Evolutionary conservation across 2,888 invertebrate genomes (phyloP).

Genomic region (Pantelozetes paolii): DNA sequence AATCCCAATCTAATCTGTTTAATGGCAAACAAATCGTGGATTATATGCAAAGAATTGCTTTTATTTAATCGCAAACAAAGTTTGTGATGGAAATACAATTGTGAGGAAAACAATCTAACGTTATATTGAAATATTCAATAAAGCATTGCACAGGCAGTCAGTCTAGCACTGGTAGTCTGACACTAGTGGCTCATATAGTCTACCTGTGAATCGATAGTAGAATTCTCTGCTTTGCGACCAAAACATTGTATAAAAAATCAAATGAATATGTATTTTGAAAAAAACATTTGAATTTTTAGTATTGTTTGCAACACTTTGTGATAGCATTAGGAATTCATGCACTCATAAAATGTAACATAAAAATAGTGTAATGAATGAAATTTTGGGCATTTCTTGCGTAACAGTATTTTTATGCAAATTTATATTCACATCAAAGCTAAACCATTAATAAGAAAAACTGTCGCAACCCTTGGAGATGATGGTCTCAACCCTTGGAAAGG

Average conservation of each 20-base stretch:
- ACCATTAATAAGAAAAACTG: neutral
- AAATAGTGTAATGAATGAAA: slow-evolving; percentile 14
- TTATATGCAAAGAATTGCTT: slow-evolving; percentile 15
- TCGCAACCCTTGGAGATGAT: neutral
- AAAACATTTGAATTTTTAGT: slow-evolving; percentile 5
- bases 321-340: slow-evolving; percentile 6
- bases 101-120: slow-evolving; percentile 9
- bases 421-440: neutral
- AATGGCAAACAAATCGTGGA: slow-evolving; percentile 31
- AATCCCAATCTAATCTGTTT: slow-evolving; percentile 34
- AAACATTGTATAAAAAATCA: slow-evolving; percentile 1
- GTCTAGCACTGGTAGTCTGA: too few species aligned
- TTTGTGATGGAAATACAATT: slow-evolving; percentile 11
- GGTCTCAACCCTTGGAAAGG: too few species aligned
- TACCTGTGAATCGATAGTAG: too few species aligned
- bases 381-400: neutral
- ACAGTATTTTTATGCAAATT: neutral
- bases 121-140: too few species aligned
- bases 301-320: slow-evolving; percentile 6
- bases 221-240: neutral
- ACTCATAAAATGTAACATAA: neutral
- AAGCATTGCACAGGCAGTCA: neutral
- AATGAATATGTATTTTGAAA: neutral
- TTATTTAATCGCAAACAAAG: slow-evolving; percentile 15
- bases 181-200: too few species aligned